Base-by-base conservation (phyloP, 2,113 vertebrate species). In the Pycnonotus jocosus region DNA sequence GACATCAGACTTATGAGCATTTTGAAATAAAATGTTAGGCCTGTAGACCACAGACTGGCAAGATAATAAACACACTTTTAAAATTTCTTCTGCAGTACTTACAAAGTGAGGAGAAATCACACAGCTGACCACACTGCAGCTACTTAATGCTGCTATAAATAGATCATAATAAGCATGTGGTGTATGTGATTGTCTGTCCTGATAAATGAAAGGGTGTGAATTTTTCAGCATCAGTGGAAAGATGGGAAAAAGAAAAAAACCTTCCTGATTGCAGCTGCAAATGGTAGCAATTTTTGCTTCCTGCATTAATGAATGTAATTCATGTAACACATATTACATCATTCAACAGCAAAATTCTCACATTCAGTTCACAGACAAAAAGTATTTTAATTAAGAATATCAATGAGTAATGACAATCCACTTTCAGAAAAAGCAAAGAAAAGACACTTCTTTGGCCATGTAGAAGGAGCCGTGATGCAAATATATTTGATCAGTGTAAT, bases 311-410 rank as follows among this genome's bases (percentile, higher is more conserved):
- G 56, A 91, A 93, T 79, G 81, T 79, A 72, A 93, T 85, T 94
- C 79, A 94, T 90, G 73, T 90, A 96, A 95, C 79, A 83, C 81
- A 78, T 93, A 96, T 92, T 95, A 73, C 64, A 92, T 97, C 81
- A 88, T 95, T 88, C 85, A 96, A 95, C 44, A 94, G 91, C 68
- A 95, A 91, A 91, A 94, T 90, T 95, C 88, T 94, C 90, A 96
- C 50, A 42, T 97, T 97, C 91, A 92, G 45, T 96, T 95, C 92
- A 94, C 78, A 93, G 70, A 86, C 86, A 91, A 84, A 96, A 95
- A 83, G 51, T 96, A 95, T 94, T 97, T 92, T 96, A 96, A 96
- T 96, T 91, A 96, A 88, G 91, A 97, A 91, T 97, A 94, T 76
- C 88, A 94, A 86, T 95, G 93, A 95, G 47, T 74, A 90, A 96